These are phyloP conservation scores for Drosophila affinis DNA, from an alignment of 2,888 invertebrate genomes.

Conservation along the genomic window DNA sequence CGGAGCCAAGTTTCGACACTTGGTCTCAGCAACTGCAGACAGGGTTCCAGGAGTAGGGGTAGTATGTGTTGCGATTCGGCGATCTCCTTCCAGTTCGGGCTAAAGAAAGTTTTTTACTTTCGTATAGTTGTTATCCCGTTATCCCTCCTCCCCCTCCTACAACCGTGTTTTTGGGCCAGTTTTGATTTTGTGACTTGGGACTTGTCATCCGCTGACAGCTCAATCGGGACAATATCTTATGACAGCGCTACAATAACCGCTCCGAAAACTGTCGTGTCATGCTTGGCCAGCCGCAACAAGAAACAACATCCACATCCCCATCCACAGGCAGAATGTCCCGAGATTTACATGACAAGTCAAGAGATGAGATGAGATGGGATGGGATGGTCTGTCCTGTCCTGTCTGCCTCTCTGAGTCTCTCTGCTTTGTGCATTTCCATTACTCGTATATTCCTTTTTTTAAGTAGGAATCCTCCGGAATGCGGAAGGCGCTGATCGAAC, in stretches of 20 bases:
- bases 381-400: conserved; percentile 6
- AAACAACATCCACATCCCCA: conserved; percentile 26
- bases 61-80: too few species aligned
- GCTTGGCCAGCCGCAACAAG: conserved; percentile 44
- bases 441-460: conserved; percentile 12
- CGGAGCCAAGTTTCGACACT: conserved; percentile 28
- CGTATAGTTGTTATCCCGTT: background rate
- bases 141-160: background rate
- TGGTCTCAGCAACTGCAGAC: conserved; percentile 1
- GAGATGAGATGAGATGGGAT: conserved; percentile 9
- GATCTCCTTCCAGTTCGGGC: conserved; percentile 24
- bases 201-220: conserved; percentile 41
- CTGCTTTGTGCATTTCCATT: conserved; percentile 6
- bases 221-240: conserved; percentile 43
- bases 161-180: background rate
- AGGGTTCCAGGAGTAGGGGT: background rate
- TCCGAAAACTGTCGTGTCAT: conserved; percentile 39
- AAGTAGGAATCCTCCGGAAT: conserved; percentile 28
- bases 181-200: conserved; percentile 29
- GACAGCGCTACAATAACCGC: conserved; percentile 3
- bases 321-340: conserved; percentile 2
- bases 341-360: conserved; percentile 52
- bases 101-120: conserved; percentile 6
- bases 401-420: conserved; percentile 1
- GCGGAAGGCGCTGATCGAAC: conserved; percentile 12